Evolutionary conservation across 2,797 vertebrate species (phyloP).

Genomic region (Melanotaenia boesemani): DNA sequence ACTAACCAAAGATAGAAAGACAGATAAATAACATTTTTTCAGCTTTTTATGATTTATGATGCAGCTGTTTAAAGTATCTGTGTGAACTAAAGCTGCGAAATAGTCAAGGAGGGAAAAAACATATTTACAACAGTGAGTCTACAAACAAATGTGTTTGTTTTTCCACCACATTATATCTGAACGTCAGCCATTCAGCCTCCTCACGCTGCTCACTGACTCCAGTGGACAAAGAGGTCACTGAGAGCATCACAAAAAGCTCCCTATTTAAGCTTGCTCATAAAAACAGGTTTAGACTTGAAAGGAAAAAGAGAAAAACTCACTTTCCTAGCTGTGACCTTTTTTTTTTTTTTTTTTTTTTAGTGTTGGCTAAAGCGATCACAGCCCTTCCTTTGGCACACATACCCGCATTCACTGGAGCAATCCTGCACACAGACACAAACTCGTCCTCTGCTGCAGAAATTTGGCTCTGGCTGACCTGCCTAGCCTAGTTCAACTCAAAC

Average conservation of each 20-base stretch:
- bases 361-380: conserved; percentile 31
- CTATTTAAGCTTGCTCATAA: conserved; percentile 49
- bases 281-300: conserved; percentile 61
- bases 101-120: neutral
- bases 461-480: conserved; percentile 28
- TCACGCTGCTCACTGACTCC: conserved; percentile 54
- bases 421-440: conserved; percentile 15
- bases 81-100: neutral
- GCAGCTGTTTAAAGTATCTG: neutral
- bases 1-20: neutral
- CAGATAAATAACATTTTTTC: neutral
- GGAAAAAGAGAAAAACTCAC: conserved; percentile 17
- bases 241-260: conserved; percentile 56
- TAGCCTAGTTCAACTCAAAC: conserved; percentile 36
- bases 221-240: conserved; percentile 70
- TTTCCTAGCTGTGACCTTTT: conserved; percentile 19
- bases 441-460: conserved; percentile 34
- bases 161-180: conserved; percentile 51
- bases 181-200: conserved; percentile 32
- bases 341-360: conserved; percentile 13
- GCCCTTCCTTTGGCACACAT: conserved; percentile 35
- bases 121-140: conserved; percentile 26
- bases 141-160: conserved; percentile 56
- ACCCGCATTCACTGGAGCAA: conserved; percentile 1
- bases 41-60: neutral